These are phyloP conservation scores for Mantis religiosa DNA, from an alignment of 2,888 invertebrate species.

Conservation along the genomic window DNA sequence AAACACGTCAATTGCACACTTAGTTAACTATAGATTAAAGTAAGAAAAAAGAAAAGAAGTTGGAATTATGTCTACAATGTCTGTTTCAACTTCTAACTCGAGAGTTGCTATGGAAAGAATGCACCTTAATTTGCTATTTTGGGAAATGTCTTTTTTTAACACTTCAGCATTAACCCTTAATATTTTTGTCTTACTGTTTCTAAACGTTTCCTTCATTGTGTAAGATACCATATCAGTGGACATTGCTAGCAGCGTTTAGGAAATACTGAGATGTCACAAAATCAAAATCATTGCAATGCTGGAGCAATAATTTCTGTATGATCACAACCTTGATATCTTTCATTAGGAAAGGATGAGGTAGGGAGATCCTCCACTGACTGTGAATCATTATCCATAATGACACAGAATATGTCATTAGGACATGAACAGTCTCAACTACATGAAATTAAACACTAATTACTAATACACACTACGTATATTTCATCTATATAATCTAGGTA, in stretches of 20 bases:
- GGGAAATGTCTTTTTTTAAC: background rate
- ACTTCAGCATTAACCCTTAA: background rate
- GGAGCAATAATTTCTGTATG: background rate
- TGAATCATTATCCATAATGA: conserved; percentile 26
- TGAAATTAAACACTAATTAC: background rate
- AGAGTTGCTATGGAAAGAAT: background rate
- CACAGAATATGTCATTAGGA: conserved; percentile 22
- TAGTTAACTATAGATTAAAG: no score
- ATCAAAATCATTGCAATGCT: background rate
- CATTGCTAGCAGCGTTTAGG: background rate
- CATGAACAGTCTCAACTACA: background rate
- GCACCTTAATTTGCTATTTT: background rate
- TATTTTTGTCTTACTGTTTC: background rate
- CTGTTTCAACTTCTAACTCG: background rate
- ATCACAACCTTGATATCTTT: background rate
- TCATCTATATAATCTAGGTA: background rate
- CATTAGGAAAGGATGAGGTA: background rate
- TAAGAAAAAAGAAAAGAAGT: no score
- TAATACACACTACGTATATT: background rate
- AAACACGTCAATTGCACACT: no score
- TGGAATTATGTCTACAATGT: background rate
- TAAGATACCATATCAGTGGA: background rate
- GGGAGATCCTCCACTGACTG: background rate
- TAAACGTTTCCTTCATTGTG: background rate
- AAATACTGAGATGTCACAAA: background rate